Base-by-base conservation (phyloP, 1,140 invertebrate species). In the Aplysia californica region DNA sequence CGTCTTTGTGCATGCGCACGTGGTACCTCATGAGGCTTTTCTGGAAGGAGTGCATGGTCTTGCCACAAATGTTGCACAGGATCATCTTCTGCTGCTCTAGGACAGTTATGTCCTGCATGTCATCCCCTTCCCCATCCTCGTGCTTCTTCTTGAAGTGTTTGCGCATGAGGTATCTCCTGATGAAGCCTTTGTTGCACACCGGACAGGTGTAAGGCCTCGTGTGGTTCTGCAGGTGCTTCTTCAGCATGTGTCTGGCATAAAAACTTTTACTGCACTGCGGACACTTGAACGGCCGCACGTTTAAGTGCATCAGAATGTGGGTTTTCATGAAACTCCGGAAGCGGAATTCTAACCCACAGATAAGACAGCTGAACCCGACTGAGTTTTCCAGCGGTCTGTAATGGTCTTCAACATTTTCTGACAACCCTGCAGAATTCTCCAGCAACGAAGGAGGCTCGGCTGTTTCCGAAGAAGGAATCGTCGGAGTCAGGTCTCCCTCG, bases 181-280 rank as follows among this genome's bases (percentile, higher is more conserved):
- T 75, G 31, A 75, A 75, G 21, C 72, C 61, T 55, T 75, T 75
- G 38, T 55, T 41, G 55, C 72, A 75, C n/a, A 39, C 41, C 21
- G 72, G 72, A 66, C 72, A 75, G 1, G 44, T 75, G 39, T 75
- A 75, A 2, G 72, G 72, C 21, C 61, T 39, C 3, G 72, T 75
- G 72, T 75, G 72, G 61, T 75, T 75, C 21, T 65, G 72, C 38
- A 36, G n/a, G 61, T 75, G 72, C 31, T 75, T 75, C 39, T 55
- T 64, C 61, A 75, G 31, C 72, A 75, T 50, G 18, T 66, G 61
- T 15, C 39, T 31, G 1, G 59, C 72, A 23, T 5, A 66, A 35
- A 75, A 75, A 10, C 39, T 44, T 41, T 75, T 75, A 5, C 38
- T 10, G 31, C 72, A 75, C 3, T 75, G 35, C 2, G 31, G 23